These are phyloP conservation scores for Puma concolor DNA, from an alignment of 2,113 vertebrate genomes.

Conservation along the genomic window DNA sequence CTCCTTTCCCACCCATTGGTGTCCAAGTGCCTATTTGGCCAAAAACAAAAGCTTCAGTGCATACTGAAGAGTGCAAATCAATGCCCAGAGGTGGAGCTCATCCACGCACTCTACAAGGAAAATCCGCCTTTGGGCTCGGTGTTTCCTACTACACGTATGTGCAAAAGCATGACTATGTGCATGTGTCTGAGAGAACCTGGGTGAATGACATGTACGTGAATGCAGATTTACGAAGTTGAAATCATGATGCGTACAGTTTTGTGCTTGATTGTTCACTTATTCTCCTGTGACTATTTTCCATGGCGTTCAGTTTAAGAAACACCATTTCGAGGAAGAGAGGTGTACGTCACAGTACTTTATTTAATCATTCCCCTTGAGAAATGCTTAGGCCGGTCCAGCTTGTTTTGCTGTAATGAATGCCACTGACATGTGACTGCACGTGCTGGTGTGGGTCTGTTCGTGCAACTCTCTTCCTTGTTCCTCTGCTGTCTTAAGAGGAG, in stretches of 20 bases:
- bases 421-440: neutral
- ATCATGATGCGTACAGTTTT: neutral
- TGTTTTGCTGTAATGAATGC: neutral
- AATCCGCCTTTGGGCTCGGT: neutral
- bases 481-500: neutral
- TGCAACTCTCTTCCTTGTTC: neutral
- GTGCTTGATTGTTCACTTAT: neutral
- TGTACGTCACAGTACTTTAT: neutral
- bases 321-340: neutral
- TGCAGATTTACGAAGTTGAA: neutral
- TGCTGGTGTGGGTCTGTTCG: neutral
- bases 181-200: neutral
- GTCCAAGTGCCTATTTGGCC: too few relatives aligned
- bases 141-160: neutral
- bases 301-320: neutral
- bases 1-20: neutral
- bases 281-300: neutral
- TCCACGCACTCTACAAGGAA: neutral
- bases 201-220: neutral
- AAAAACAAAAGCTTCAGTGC: neutral
- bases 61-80: neutral
- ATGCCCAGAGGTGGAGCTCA: neutral
- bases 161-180: neutral
- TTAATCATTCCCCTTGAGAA: neutral
- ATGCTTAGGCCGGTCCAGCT: neutral